Base-by-base conservation (phyloP, 2,888 invertebrate species). In the Strigamia crassipes region DNA sequence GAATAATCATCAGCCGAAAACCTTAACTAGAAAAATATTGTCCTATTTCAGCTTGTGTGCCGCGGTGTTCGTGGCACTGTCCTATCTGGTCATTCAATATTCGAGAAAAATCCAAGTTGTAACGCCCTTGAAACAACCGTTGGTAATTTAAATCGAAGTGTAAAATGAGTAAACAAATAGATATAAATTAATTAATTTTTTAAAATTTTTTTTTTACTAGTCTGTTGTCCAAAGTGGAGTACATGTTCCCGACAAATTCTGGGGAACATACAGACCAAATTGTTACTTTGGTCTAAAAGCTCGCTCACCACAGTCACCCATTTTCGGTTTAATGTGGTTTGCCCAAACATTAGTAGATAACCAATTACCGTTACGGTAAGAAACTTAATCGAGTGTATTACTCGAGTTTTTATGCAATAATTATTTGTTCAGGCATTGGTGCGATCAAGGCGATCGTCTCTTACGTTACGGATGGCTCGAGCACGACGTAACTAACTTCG, bases 311-410 rank as follows among this genome's bases (percentile, higher is more conserved):
- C 90, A 92, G 82, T 97, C 98, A 0, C 91, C 97, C 0, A 93
- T 97, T 0, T 93, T 96, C 86, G 99, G 99, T 0, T 89, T 98
- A 27, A 97, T 99, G 97, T 99, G 98, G 99, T 96, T 98, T 87
- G 92, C 94, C 84, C 94, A 90, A 84, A 83, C 83, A 84, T 85
- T 84, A 82, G 85, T 79, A n/a, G 56, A 82, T 27, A 83, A 83
- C 42, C 94, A 93, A 84, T 93, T 93, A 84, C 94, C 95, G 0
- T 92, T 95, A 51, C 91, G 94, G 89, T 92, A 88, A 82, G 86
- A 10, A 79, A 13, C 42, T 79, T 18, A 8, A 41, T 38, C 13
- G 34, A 41, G 38, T 15, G 38, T 15, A 41, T 34, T 34, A 41
- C 13, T 3, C 1, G 34, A 34, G 34, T 6, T 38, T 91, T 94